Conservation (phyloP, 2,797 vertebrate species). For the Catostomus latipinnis region DNA sequence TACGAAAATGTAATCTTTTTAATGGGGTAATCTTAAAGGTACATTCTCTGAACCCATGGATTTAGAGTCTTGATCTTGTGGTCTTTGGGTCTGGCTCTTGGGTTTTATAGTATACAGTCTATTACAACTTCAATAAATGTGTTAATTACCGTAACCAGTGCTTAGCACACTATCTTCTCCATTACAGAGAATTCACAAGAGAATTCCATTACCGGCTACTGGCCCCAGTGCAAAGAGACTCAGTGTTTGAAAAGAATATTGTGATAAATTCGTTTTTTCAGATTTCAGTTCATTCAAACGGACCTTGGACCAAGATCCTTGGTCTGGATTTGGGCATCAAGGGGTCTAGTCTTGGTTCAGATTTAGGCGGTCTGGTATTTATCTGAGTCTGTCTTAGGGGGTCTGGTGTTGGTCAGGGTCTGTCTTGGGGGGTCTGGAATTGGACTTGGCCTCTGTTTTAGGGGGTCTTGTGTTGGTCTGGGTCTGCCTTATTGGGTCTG, state of each 20-base stretch:
- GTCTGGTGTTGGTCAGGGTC: no score
- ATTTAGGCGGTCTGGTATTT: not conserved
- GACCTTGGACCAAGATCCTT: not conserved
- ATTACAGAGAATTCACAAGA: not conserved
- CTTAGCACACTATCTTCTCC: not conserved
- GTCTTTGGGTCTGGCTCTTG: not conserved
- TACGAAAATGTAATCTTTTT: slow-evolving; percentile 1
- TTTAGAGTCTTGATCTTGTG: slow-evolving; percentile 19
- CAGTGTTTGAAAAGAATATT: not conserved
- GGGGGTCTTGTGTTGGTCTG: no score
- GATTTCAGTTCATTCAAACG: slow-evolving; percentile 11
- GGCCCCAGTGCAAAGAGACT: not conserved
- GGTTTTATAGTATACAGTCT: not conserved
- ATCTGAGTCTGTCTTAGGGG: not conserved
- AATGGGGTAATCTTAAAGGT: slow-evolving; percentile 19
- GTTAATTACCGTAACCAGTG: not conserved
- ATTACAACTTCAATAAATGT: not conserved
- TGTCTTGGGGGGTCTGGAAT: no score
- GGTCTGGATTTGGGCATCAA: not conserved
- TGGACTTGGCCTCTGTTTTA: no score
- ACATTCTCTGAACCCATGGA: slow-evolving; percentile 5
- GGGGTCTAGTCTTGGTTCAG: not conserved
- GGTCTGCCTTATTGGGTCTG: not conserved
- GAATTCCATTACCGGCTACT: not conserved
- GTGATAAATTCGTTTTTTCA: slow-evolving; percentile 3